Base-by-base conservation (phyloP, 2,888 invertebrate genomes). In the Disparrhopalites patrizii region DNA sequence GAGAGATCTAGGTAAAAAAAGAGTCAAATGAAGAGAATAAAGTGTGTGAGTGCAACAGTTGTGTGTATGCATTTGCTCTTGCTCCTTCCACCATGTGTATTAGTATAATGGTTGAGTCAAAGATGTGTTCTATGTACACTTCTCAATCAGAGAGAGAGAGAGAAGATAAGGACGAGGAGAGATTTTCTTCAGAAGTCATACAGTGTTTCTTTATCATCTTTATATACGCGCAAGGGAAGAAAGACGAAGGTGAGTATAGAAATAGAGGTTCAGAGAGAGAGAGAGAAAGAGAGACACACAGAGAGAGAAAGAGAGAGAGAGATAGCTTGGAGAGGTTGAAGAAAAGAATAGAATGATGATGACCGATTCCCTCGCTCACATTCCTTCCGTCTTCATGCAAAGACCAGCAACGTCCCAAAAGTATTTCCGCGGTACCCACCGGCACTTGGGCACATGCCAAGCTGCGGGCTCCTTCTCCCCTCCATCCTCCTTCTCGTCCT, bases 391-490 rank as follows among this genome's bases (percentile, higher is more conserved):
- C 65, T 58, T 58, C 61, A 62, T 33, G 65, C 47, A 58, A 51
- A 51, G 51, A 65, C 56, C 56, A 57, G n/a, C 47, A 56, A 56
- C 50, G 51, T 43, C 57, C 52, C 52, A 50, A 65, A 65, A 64
- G 50, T 70, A 66, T 70, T 67, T 67, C 65, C 68, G 70, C 70
- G 70, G 68, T 70, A 66, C 68, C 70, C 65, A 65, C 55, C 54
- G 70, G 70, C 70, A 61, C 13, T 15, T 31, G 55, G 68, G 70
- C 70, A 68, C 68, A 69, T 70, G 70, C 70, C 70, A 70, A 61
- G 70, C 70, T 65, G n/a, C 60, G 55, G 69, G 69, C 66, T 61
- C 40, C 51, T 50, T 63, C 62, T 47, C 58, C 65, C 63, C 58
- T 50, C 31, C 31, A 33, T 30, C 25, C 23, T 28, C 30, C 13